Conservation (phyloP, 2,888 invertebrate genomes). For the Aricia artaxerxes region DNA sequence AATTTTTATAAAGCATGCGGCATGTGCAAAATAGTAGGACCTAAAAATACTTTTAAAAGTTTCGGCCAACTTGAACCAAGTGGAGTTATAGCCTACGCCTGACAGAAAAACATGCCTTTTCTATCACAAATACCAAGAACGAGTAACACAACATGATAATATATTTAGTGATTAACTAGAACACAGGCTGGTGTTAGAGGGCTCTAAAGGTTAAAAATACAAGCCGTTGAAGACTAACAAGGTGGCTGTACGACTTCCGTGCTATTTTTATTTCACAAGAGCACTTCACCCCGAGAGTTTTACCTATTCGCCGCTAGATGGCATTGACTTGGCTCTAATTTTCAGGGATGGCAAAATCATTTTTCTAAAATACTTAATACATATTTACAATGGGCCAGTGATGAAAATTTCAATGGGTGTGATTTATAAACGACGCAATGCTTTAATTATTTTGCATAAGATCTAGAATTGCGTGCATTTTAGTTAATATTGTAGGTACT, state of each 20-base stretch:
- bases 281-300: not conserved
- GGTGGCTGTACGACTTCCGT: not conserved
- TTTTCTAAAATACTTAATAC: not conserved
- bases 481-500: too few relatives aligned
- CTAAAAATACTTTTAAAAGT: not conserved
- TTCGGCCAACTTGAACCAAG: not conserved
- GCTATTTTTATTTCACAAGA: slow-evolving; percentile 9
- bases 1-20: not conserved
- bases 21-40: not conserved
- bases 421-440: too few relatives aligned
- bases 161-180: not conserved
- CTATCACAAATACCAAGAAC: not conserved
- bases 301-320: not conserved
- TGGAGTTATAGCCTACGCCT: too few relatives aligned
- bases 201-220: slow-evolving; percentile 3
- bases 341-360: not conserved
- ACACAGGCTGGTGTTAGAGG: not conserved
- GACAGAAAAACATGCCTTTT: not conserved
- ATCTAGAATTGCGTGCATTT: too few relatives aligned
- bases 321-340: not conserved
- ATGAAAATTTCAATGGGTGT: too few relatives aligned
- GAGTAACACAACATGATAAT: not conserved
- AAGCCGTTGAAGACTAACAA: not conserved
- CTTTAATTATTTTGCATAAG: too few relatives aligned
- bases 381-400: not conserved